phyloP scores from a whole-genome alignment of 2,888 invertebrate genomes.

The Machimus atricapillus region DNA sequence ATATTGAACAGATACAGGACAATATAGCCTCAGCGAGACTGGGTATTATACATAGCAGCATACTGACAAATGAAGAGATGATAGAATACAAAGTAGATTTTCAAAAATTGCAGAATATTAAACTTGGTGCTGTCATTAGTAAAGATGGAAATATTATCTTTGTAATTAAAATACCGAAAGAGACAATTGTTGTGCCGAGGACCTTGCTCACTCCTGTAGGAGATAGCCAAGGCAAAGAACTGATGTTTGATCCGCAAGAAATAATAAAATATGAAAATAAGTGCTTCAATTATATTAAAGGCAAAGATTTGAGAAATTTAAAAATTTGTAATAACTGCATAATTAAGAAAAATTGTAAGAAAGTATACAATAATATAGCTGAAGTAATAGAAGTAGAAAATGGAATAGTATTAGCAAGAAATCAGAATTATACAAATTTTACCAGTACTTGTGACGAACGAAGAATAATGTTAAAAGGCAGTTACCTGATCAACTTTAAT shows the following conservation, averaged over 20 bases:
- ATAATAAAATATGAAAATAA: conserved; percentile 26
- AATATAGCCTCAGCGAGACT: conserved; percentile 33
- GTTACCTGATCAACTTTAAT: conserved; percentile 25
- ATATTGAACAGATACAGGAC: conserved; percentile 33
- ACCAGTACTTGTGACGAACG: conserved; percentile 35
- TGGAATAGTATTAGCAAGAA: conserved; percentile 15
- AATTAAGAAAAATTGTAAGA: conserved; percentile 34
- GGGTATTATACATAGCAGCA: conserved; percentile 26
- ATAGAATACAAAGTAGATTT: background rate
- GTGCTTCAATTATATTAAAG: background rate
- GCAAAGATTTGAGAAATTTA: conserved; percentile 21
- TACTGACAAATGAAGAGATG: conserved; percentile 39
- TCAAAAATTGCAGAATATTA: conserved; percentile 34
- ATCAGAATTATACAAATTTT: background rate
- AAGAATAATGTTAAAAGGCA: conserved; percentile 10
- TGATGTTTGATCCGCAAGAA: conserved; percentile 20
- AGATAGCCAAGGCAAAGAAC: background rate
- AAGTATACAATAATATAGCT: conserved; percentile 26
- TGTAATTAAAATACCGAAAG: conserved; percentile 38
- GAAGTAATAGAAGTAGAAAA: conserved; percentile 35
- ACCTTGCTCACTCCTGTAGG: background rate
- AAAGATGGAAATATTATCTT: conserved; percentile 16
- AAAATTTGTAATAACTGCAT: background rate
- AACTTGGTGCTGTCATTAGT: background rate
- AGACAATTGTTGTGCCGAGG: conserved; percentile 9